These are phyloP conservation scores for Lepus oiostolus DNA, from an alignment of 2,797 vertebrate species.

Conservation along the genomic window DNA sequence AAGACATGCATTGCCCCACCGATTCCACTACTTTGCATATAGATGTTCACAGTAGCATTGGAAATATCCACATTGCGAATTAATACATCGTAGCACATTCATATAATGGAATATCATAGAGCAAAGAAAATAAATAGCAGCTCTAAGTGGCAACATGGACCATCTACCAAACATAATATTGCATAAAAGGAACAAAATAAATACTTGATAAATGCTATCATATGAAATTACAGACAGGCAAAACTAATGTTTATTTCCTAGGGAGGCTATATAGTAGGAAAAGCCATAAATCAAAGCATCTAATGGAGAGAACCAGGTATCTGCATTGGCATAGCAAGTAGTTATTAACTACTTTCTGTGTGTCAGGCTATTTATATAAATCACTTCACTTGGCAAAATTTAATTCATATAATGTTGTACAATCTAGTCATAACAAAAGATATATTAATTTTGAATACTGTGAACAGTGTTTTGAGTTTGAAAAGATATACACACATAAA, in stretches of 20 bases:
- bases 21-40: neutral
- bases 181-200: conserved; percentile 15
- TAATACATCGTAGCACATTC: neutral
- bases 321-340: neutral
- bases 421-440: neutral
- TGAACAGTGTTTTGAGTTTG: neutral
- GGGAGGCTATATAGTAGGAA: neutral
- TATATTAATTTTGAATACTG: neutral
- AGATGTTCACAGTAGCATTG: neutral
- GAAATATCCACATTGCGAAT: neutral
- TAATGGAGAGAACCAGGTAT: neutral
- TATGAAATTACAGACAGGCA: neutral
- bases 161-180: neutral
- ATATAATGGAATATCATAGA: neutral
- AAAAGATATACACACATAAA: neutral
- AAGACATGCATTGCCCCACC: neutral
- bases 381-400: conserved; percentile 17
- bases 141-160: neutral
- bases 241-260: conserved; percentile 14
- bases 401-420: neutral
- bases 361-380: conserved; percentile 7
- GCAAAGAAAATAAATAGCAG: neutral
- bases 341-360: neutral
- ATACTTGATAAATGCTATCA: neutral
- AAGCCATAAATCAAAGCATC: conserved; percentile 14